These are phyloP conservation scores for Pachydiplax longipennis DNA, from an alignment of 2,888 invertebrate species.

Conservation along the genomic window DNA sequence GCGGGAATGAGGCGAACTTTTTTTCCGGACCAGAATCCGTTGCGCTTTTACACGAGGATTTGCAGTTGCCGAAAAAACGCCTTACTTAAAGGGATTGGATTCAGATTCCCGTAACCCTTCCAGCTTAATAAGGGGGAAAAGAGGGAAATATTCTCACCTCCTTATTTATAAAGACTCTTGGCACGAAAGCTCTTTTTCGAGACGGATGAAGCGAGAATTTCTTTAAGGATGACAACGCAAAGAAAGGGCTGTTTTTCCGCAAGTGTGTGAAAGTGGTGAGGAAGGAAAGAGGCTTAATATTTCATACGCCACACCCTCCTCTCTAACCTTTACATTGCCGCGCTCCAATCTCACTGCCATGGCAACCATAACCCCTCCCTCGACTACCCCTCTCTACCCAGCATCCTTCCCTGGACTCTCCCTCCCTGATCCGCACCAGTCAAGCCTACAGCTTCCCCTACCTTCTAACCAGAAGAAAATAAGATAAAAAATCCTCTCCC, in stretches of 20 bases:
- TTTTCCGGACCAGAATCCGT: not conserved
- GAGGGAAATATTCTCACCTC: no score
- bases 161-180: no score
- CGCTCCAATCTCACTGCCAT: not conserved
- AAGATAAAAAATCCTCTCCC: no score
- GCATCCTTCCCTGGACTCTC: not conserved
- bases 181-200: not conserved
- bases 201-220: not conserved
- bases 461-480: no score
- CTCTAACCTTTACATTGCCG: not conserved
- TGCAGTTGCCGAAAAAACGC: not conserved
- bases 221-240: not conserved
- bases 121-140: no score
- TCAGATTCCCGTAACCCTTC: not conserved
- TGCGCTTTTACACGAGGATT: not conserved
- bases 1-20: not conserved
- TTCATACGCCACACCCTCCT: not conserved
- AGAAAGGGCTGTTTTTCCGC: not conserved
- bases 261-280: not conserved
- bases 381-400: not conserved
- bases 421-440: no score
- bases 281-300: not conserved
- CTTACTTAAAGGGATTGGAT: not conserved
- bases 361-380: not conserved
- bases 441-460: no score